Base-by-base conservation (phyloP, 2,888 invertebrate genomes). In the Melieria omissa region DNA sequence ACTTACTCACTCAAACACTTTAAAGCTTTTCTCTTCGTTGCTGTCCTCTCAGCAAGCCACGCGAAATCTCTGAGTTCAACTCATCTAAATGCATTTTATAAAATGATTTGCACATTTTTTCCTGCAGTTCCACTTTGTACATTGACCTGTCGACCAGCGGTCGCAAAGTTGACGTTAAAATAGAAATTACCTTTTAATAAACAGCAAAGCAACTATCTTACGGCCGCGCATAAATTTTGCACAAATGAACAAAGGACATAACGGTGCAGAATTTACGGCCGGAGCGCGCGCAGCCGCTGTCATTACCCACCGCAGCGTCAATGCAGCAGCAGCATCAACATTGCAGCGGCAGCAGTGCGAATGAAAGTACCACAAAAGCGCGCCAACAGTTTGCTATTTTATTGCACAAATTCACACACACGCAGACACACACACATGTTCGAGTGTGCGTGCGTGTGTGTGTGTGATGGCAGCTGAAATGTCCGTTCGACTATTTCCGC, bases 171-270 rank as follows among this genome's bases (percentile, higher is more conserved):
- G 63, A 60, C 63, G 65, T 14, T 47, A 57, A 64, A 64, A 65
- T 65, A 67, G 58, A 70, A 70, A 70, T 70, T 64, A 70, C 70
- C 70, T 70, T 70, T 70, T 65, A 65, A 70, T 70, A 70, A 70
- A 65, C 65, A 70, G 44, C 70, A 65, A 46, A 49, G 45, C 65
- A 65, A 63, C 14, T 42, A 58, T 58, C 60, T 70, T 65, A 60
- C 60, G 65, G 44, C 52, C 60, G 49, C 60, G 49, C 60, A 70
- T 57, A 64, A 70, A 70, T 65, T 49, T 57, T 49, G 12, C 65
- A 60, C 49, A 70, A 70, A 65, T 70, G 70, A 52, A 42, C 65
- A 14, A 55, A 46, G 58, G 57, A 41, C 14, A 47, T 29, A 58
- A 41, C 58, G 29, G 10, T 0, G 29, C 29, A 29, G 58, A 58